phyloP scores from a whole-genome alignment of 1,140 invertebrate species.

The Nymphalis io region DNA sequence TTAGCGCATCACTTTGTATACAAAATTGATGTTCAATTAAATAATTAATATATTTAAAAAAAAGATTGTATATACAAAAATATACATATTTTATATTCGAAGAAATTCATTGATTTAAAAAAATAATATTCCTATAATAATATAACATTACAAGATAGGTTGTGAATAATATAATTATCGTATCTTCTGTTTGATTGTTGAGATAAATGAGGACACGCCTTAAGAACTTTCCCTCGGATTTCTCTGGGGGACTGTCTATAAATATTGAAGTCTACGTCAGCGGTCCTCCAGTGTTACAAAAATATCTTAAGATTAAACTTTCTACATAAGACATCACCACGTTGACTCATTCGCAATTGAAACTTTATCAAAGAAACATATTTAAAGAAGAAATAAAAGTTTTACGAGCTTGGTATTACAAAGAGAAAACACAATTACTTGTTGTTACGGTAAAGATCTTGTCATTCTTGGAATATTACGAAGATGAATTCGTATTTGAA shows the following conservation, averaged over 20 bases:
- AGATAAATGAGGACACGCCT: conserved; percentile 53
- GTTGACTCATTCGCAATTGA: not conserved
- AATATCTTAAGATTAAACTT: not conserved
- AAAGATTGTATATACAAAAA: too few relatives aligned
- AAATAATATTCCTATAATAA: not conserved
- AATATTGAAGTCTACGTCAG: conserved; percentile 48
- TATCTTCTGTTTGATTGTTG: conserved; percentile 61
- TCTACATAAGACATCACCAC: not conserved
- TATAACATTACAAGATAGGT: not conserved
- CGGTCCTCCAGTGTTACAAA: conserved; percentile 13
- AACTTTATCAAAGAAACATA: not conserved
- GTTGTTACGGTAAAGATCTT: too few relatives aligned
- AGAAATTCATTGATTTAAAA: too few relatives aligned
- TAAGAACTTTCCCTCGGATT: conserved; percentile 46
- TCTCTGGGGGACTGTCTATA: conserved; percentile 54
- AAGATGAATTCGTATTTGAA: too few relatives aligned
- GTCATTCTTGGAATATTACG: too few relatives aligned
- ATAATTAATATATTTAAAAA: too few relatives aligned
- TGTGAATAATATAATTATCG: conserved; percentile 52
- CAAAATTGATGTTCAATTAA: too few relatives aligned
- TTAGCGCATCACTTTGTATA: too few relatives aligned
- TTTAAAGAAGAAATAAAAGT: too few relatives aligned
- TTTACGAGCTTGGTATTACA: too few relatives aligned
- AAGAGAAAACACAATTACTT: too few relatives aligned
- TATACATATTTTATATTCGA: too few relatives aligned